A percentile compares a stretch with the other conserved stretches of the same genome.
Evolutionary conservation across 1,140 invertebrate species (phyloP).

Genomic region (Zaprionus inermis): DNA sequence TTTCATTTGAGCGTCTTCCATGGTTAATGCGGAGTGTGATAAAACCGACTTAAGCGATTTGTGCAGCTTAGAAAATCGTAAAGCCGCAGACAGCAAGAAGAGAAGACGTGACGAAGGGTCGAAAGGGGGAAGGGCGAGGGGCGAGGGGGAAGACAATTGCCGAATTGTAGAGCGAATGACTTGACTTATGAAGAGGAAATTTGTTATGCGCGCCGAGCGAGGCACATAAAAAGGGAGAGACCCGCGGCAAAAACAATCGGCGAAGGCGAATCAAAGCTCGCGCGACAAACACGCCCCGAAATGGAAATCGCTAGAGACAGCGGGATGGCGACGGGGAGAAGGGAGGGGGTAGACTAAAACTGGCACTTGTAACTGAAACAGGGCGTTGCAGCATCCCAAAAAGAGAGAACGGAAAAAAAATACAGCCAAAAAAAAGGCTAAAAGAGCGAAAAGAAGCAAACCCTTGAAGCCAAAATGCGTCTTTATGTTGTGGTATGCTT

Average conservation of each 20-base stretch:
- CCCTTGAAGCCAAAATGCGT: conserved; percentile 38
- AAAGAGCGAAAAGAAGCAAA: conserved; percentile 28
- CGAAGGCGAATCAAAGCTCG: conserved; percentile 41
- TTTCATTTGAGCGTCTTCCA: conserved; percentile 18
- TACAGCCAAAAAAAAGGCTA: conserved; percentile 16
- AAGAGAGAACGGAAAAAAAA: conserved; percentile 17
- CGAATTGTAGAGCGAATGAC: conserved; percentile 35
- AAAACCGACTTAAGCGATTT: conserved; percentile 47
- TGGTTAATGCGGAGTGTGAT: conserved; percentile 38
- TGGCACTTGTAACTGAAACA: conserved; percentile 23
- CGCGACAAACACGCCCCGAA: conserved; percentile 46
- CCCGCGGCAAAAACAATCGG: conserved; percentile 31
- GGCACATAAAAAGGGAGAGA: conserved; percentile 35
- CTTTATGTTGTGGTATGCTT: conserved; percentile 50
- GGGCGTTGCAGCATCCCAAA: conserved; percentile 42
- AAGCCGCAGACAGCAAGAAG: conserved; percentile 15
- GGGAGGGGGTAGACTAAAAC: background rate
- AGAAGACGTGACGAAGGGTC: no score
- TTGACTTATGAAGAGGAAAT: conserved; percentile 50
- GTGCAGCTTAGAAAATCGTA: conserved; percentile 51
- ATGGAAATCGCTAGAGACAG: conserved; percentile 1
- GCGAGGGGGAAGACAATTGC: conserved; percentile 23
- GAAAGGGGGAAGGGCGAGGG: no score
- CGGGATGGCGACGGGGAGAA: background rate
- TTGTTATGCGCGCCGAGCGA: conserved; percentile 33